Conservation (phyloP, 1,140 invertebrate genomes). For the Drosophila kepulauana region DNA sequence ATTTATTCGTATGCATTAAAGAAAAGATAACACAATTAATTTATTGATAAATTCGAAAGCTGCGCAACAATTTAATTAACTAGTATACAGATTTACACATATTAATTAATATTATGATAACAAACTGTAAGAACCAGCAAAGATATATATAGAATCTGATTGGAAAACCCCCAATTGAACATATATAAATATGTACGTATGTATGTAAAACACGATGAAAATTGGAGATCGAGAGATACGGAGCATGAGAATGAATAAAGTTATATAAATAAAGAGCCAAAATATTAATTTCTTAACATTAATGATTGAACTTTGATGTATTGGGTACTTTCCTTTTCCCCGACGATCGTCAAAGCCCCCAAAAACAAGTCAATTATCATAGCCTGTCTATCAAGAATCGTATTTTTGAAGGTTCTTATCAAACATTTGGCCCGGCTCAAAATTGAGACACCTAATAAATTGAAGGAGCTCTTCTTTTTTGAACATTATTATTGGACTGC, state of each 20-base stretch:
- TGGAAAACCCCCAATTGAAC: slow-evolving; percentile 27
- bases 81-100: slow-evolving; percentile 32
- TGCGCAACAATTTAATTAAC: slow-evolving; percentile 52
- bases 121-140: slow-evolving; percentile 34
- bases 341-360: slow-evolving; percentile 16
- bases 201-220: slow-evolving; percentile 37
- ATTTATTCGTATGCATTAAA: slow-evolving; percentile 76
- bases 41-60: slow-evolving; percentile 46
- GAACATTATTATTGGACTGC: slow-evolving; percentile 38
- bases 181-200: slow-evolving; percentile 41
- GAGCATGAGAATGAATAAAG: slow-evolving; percentile 65
- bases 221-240: slow-evolving; percentile 36
- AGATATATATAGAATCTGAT: slow-evolving; percentile 1
- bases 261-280: slow-evolving; percentile 60
- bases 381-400: slow-evolving; percentile 31
- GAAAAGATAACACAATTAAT: slow-evolving; percentile 50
- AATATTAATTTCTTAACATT: slow-evolving; percentile 38
- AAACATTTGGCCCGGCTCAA: slow-evolving; percentile 25
- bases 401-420: slow-evolving; percentile 34
- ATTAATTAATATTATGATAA: slow-evolving; percentile 16
- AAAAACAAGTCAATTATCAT: slow-evolving; percentile 45
- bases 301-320: slow-evolving; percentile 48
- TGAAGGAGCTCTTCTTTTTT: slow-evolving; percentile 42
- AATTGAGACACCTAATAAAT: slow-evolving; percentile 50
- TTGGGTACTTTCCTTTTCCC: slow-evolving; percentile 10